Evolutionary conservation across 35 echinoderm and acorn worm genomes (phyloP).

Genomic region (Heliocidaris tuberculata): DNA sequence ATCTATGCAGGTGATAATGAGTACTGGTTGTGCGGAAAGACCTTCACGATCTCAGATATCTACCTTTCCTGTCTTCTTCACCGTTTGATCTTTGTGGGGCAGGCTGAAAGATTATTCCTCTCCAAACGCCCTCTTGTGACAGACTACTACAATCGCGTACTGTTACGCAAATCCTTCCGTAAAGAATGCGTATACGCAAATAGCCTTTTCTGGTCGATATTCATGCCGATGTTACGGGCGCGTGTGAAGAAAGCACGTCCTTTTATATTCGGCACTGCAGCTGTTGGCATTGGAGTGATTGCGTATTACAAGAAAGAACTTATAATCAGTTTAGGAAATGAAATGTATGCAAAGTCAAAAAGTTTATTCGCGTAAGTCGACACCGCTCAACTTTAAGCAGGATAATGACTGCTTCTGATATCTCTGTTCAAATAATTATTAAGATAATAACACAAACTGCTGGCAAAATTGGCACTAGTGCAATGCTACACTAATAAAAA

Average conservation of each 20-base stretch:
- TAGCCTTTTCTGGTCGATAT: constrained; percentile 34
- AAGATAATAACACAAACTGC: too few species aligned
- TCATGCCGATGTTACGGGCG: constrained; percentile 39
- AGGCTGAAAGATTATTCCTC: constrained; percentile 32
- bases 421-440: too few species aligned
- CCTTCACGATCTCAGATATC: constrained; percentile 68
- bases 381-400: background rate
- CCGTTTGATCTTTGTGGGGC: constrained; percentile 53
- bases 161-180: constrained; percentile 36
- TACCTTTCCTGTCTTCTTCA: constrained; percentile 61
- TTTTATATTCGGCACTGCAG: constrained; percentile 26
- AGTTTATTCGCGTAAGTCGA: background rate
- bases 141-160: constrained; percentile 67
- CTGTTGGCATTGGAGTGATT: background rate
- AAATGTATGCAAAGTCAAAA: background rate
- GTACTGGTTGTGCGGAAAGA: constrained; percentile 63
- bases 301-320: background rate
- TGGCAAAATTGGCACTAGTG: too few species aligned
- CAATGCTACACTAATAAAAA: too few species aligned
- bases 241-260: background rate
- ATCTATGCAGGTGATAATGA: constrained; percentile 18
- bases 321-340: background rate
- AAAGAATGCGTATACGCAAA: constrained; percentile 51
- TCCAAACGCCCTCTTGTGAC: constrained; percentile 53
- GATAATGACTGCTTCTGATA: too few species aligned